Evolutionary conservation across 2,797 vertebrate genomes (phyloP).

Genomic region (Meda fulgida): DNA sequence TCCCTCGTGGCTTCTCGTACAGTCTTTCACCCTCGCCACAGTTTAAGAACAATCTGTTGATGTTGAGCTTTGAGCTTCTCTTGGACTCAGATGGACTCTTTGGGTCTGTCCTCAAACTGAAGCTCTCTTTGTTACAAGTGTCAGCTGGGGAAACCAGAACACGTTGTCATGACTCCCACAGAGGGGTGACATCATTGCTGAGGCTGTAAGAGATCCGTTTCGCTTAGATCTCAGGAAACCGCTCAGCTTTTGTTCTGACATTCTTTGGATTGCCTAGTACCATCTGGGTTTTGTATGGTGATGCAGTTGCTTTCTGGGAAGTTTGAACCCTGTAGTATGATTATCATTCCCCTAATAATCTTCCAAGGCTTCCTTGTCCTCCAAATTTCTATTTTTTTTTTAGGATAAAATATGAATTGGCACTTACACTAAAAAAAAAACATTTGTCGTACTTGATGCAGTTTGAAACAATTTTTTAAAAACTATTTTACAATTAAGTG

Average conservation of each 20-base stretch:
- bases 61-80: constrained; percentile 5
- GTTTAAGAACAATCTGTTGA: constrained; percentile 10
- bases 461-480: background rate
- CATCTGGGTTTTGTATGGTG: constrained; percentile 10
- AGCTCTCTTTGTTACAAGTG: constrained; percentile 12
- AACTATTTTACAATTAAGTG: background rate
- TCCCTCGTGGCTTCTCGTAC: background rate
- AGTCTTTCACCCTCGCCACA: background rate
- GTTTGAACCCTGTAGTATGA: background rate
- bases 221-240: constrained; percentile 24
- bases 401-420: background rate
- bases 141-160: constrained; percentile 24
- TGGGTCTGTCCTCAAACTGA: constrained; percentile 25
- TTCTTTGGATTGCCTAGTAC: constrained; percentile 10
- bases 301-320: constrained; percentile 15
- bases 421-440: background rate
- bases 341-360: background rate
- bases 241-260: constrained; percentile 1
- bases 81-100: constrained; percentile 1
- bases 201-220: constrained; percentile 6
- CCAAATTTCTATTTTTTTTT: background rate
- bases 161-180: constrained; percentile 10
- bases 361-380: background rate
- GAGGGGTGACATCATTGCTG: constrained; percentile 33
- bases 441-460: background rate